These are phyloP conservation scores for Serinus canaria DNA, from an alignment of 2,113 vertebrate species.

Conservation along the genomic window DNA sequence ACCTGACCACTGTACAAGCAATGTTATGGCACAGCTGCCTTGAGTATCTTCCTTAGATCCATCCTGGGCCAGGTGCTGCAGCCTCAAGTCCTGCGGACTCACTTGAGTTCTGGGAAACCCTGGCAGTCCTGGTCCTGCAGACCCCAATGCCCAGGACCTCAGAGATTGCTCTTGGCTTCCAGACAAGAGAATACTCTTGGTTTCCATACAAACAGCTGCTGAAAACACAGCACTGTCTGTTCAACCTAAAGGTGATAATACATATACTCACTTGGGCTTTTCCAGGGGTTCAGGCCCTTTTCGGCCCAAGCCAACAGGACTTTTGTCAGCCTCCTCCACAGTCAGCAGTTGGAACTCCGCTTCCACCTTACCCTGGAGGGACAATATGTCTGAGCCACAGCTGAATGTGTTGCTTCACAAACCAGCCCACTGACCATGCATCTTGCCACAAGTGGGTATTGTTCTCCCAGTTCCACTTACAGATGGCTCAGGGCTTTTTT, in stretches of 20 bases:
- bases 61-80: not conserved
- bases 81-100: not conserved
- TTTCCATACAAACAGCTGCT: not conserved
- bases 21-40: not conserved
- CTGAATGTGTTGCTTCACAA: accelerated
- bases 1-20: not conserved
- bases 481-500: not conserved
- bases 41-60: not conserved
- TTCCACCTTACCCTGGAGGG: constrained; percentile 90
- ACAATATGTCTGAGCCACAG: not conserved
- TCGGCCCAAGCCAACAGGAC: constrained; percentile 84
- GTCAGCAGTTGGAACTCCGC: constrained; percentile 89
- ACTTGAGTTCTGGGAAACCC: not conserved
- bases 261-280: constrained; percentile 85
- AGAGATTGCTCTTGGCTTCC: not conserved
- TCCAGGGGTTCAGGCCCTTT: constrained; percentile 92
- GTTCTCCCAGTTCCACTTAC: not conserved
- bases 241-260: not conserved
- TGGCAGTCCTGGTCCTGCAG: not conserved
- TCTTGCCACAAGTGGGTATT: not conserved
- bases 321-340: constrained; percentile 85
- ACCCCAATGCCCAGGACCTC: not conserved
- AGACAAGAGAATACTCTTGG: not conserved
- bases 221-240: not conserved
- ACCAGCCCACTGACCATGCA: not conserved